A percentile compares a stretch with the other conserved stretches of the same genome.
phyloP scores from a whole-genome alignment of 2,797 vertebrate genomes.

The Hydrocynus forskahlii region DNA sequence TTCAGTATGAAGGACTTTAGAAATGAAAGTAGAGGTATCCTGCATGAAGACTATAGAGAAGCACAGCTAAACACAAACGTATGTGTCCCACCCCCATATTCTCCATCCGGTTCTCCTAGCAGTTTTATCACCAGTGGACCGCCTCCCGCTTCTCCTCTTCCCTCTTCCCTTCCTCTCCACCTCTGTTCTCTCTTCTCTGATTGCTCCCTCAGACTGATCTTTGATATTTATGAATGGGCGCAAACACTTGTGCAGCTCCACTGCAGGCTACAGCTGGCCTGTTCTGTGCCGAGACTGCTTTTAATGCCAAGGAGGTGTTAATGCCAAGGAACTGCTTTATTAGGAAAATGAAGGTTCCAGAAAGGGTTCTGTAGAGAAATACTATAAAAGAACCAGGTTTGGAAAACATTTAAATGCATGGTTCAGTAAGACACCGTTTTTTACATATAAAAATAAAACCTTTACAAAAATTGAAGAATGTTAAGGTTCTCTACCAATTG shows the following conservation, averaged over 20 bases:
- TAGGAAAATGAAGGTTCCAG: not conserved
- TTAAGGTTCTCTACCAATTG: too few relatives aligned
- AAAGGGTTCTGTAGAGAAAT: not conserved
- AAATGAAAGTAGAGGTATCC: not conserved
- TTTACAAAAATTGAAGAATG: too few relatives aligned
- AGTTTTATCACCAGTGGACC: not conserved
- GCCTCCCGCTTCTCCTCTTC: not conserved
- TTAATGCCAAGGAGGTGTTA: conserved; percentile 7
- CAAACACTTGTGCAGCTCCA: not conserved
- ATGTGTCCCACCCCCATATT: not conserved
- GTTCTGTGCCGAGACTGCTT: not conserved
- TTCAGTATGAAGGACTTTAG: not conserved
- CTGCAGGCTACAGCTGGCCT: conserved; percentile 10
- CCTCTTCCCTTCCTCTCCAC: not conserved
- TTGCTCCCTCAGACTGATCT: not conserved
- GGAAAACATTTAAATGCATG: not conserved
- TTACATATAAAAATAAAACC: too few relatives aligned
- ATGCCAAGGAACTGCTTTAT: not conserved
- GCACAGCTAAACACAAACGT: not conserved
- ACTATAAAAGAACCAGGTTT: not conserved
- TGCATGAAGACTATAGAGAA: not conserved
- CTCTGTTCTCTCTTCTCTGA: not conserved
- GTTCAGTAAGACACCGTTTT: too few relatives aligned
- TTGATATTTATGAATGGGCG: conserved; percentile 16
- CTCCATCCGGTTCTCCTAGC: not conserved